Evolutionary conservation across 2,888 invertebrate genomes (phyloP), one percentile per base, ranked within the genome.

Genomic region (Caenorhabditis sp.): DNA sequence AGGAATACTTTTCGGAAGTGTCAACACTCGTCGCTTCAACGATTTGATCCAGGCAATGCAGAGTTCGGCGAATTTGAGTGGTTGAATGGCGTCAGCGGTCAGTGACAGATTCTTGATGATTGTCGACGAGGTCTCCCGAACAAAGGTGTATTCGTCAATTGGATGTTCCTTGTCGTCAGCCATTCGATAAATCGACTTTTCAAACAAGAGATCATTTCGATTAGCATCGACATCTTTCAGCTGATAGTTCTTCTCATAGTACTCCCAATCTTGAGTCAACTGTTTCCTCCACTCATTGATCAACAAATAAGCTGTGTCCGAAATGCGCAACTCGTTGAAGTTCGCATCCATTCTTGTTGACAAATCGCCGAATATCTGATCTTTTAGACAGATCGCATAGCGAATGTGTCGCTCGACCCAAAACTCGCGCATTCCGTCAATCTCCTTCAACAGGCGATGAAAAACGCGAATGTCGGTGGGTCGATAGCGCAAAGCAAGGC

Each of bases 391-490:
- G n/a, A 73, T 57, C n/a, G 76, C 77, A 27, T 58, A 76, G 27
- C 81, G 62, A 19, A 76, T 23, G 14, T 79, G 79, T 49, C 64
- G 55, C 55, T 81, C 81, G 23, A 69, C 66, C 81, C 81, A 81
- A 19, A 72, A 61, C 36, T 81, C 81, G 51, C 58, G 37, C 74
- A 78, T 74, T 2, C 51, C 58, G 14, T 74, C 64, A n/a, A 78
- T 49, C 27, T 77, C 77, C 37, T 57, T 62, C 10, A 79, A 24
- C 21, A 79, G 21, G 0, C 69, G 69, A 61, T 79, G 66, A 60
- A 74, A 79, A 17, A 70, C 78, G 6, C 73, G 64, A 31, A 76
- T 36, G 26, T 76, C 76, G 3, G 76, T 69, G 1, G 70, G 70
- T 17, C 76, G 65, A 31, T 66, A 65, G 19, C 61, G 57, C 14